Evolutionary conservation across 2,113 vertebrate genomes (phyloP), one percentile per base, ranked within the genome.

Genomic region (Catharus minimus): DNA sequence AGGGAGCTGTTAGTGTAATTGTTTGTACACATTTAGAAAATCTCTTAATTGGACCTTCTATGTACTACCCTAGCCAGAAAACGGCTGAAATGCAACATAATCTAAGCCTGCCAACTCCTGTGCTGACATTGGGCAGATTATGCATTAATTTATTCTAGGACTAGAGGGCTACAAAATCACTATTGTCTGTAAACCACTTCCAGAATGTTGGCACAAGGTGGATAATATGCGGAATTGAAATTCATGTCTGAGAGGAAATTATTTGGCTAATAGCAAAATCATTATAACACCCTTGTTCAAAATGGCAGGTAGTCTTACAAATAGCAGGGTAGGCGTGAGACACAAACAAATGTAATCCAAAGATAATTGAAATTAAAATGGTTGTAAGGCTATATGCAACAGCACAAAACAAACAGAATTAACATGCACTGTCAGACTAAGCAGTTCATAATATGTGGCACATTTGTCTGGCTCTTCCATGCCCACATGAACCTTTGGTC

Each of bases 141-240:
- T 28, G 15, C 26, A 86, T 64, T 94, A 90, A 90, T 95, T 94
- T 92, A 71, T 90, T 86, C 75, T 55, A 52, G 52, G 56, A 88
- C 80, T 64, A 47, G 80, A 90, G 21, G 36, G 27, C 36, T 90
- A 61, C 46, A 84, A 77, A 93, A 95, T 82, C 38, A 61, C 41
- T 68, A 81, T 89, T 90, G 67, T 75, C 77, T 84, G 44, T 61
- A 79, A 92, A 64, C 50, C 49, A 39, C 66, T 75, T 90, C 64
- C 36, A 60, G 41, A 86, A 36, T 32, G 22, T 72, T 91, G 75
- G 75, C 52, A 80, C 39, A 73, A 82, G 79, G n/a, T 2, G 4
- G 56, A 52, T 89, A 85, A 71, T 80, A 74, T 5, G 47, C 26
- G 66, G 17, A 74, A 55, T 8, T 86, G 43, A 41, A 89, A 94